Conservation (phyloP, 2,888 invertebrate genomes). For the Synanthedon myopaeformis region DNA sequence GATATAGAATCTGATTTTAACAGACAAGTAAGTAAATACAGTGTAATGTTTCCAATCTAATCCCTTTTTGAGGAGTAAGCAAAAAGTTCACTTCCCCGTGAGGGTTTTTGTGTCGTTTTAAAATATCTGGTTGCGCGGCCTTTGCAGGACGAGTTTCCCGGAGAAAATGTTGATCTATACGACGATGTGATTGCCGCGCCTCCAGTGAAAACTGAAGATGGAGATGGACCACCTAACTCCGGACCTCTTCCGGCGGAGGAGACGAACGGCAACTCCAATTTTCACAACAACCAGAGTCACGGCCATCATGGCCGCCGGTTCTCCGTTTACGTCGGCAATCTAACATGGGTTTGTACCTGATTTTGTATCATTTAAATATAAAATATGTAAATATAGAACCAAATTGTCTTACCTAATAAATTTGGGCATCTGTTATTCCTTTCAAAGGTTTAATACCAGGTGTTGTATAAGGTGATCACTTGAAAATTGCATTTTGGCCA, state of each 20-base stretch:
- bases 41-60: too few relatives aligned
- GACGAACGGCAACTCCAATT: slow-evolving; percentile 76
- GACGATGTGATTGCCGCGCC: slow-evolving; percentile 94
- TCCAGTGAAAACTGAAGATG: slow-evolving; percentile 71
- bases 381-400: slow-evolving; percentile 46
- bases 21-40: slow-evolving; percentile 41
- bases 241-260: slow-evolving; percentile 72
- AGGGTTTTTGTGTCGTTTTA: too few relatives aligned
- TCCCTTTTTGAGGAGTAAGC: too few relatives aligned
- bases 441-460: slow-evolving; percentile 2
- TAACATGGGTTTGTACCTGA: slow-evolving; percentile 90
- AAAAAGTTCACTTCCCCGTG: neutral
- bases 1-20: slow-evolving; percentile 95
- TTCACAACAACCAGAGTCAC: slow-evolving; percentile 79
- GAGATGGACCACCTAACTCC: slow-evolving; percentile 69
- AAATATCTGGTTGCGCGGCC: slow-evolving; percentile 15
- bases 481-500: slow-evolving; percentile 2
- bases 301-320: slow-evolving; percentile 84
- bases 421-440: slow-evolving; percentile 29
- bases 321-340: slow-evolving; percentile 96
- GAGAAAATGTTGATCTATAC: slow-evolving; percentile 92
- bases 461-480: slow-evolving; percentile 2
- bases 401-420: slow-evolving; percentile 16
- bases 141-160: slow-evolving; percentile 82
- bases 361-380: slow-evolving; percentile 40